Evolutionary conservation across 2,888 invertebrate species (phyloP).

Genomic region (Pandemis cinnamomeana): DNA sequence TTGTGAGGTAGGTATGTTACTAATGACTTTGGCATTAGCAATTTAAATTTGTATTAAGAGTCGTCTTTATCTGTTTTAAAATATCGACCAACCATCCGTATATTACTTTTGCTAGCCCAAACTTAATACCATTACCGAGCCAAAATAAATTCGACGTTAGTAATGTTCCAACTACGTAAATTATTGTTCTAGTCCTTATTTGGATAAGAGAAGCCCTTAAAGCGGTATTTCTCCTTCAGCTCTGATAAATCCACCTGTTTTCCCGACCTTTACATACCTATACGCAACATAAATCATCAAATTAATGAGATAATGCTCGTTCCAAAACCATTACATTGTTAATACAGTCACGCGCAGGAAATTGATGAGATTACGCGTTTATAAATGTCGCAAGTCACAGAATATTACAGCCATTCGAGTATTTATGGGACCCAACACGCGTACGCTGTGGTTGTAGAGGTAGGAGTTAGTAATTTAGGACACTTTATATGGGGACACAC

Average conservation of each 20-base stretch:
- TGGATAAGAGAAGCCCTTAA: background rate
- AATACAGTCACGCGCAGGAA: slow-evolving; percentile 32
- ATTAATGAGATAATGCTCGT: slow-evolving; percentile 26
- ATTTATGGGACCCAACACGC: slow-evolving; percentile 5
- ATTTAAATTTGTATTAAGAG: slow-evolving; percentile 13
- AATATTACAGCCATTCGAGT: slow-evolving; percentile 1
- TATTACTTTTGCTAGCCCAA: background rate
- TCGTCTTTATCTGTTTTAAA: slow-evolving; percentile 1
- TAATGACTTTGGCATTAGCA: slow-evolving; percentile 21
- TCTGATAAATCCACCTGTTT: slow-evolving; percentile 18
- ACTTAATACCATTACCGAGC: background rate
- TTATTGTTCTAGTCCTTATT: background rate
- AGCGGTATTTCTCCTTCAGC: background rate
- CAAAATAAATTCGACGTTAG: background rate
- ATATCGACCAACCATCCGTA: background rate
- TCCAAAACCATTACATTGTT: slow-evolving; percentile 24
- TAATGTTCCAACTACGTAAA: background rate
- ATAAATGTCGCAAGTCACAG: slow-evolving; percentile 30
- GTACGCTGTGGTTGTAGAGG: slow-evolving; percentile 7
- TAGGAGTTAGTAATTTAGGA: background rate
- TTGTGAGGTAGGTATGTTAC: slow-evolving; percentile 15
- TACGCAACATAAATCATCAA: slow-evolving; percentile 24
- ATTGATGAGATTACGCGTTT: slow-evolving; percentile 23
- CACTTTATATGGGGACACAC: slow-evolving; percentile 33
- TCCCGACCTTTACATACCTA: slow-evolving; percentile 11